Percentiles rank a stretch among this genome's conserved stretches.
phyloP scores from a whole-genome alignment of 2,797 vertebrate species.

The Myotis pilosus region DNA sequence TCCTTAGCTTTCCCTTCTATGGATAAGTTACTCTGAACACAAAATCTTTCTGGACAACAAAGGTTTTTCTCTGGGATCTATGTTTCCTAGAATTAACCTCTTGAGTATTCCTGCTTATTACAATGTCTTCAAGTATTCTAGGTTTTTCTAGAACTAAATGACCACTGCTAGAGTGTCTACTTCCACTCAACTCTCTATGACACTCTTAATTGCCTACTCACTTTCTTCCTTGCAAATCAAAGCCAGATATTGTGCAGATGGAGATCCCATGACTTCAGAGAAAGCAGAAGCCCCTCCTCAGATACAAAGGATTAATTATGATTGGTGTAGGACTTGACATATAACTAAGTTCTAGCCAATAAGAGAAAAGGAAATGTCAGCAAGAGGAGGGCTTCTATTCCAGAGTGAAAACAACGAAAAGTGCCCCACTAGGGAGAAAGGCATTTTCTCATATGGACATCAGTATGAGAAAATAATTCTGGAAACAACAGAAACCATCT shows the following conservation, averaged over 20 bases:
- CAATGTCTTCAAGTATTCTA: not conserved
- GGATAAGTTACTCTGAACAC: not conserved
- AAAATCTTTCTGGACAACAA: not conserved
- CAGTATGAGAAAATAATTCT: not conserved
- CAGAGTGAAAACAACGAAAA: not conserved
- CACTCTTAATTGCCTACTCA: not conserved
- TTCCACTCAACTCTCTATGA: not conserved
- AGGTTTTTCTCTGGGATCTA: not conserved
- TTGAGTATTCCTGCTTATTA: not conserved
- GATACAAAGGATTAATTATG: not conserved
- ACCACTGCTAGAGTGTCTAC: not conserved
- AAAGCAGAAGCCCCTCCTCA: not conserved
- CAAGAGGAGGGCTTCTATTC: not conserved
- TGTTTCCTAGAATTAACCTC: not conserved
- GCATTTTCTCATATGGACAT: not conserved
- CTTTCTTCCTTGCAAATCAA: slow-evolving; percentile 39
- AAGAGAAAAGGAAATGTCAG: not conserved
- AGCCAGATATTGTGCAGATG: not conserved
- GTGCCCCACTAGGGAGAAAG: not conserved
- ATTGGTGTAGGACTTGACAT: not conserved
- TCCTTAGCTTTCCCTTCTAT: not conserved
- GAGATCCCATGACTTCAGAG: not conserved
- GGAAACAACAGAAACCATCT: not conserved
- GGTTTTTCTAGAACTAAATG: not conserved
- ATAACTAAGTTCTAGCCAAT: not conserved